phyloP scores from a whole-genome alignment of 1,140 invertebrate species.

The Drusus annulatus region DNA sequence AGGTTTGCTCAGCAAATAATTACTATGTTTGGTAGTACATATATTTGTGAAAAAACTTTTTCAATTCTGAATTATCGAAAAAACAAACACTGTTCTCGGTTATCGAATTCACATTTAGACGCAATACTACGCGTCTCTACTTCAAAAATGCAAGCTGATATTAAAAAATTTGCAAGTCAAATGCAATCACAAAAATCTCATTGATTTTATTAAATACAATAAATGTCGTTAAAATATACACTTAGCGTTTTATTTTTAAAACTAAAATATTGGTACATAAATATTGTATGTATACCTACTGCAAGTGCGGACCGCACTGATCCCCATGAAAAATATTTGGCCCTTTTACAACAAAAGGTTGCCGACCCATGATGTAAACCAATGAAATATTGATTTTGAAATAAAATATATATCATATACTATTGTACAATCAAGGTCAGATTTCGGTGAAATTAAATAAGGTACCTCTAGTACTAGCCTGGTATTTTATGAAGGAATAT shows the following conservation, averaged over 20 bases:
- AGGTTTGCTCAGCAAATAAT: conserved; percentile 46
- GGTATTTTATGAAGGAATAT: no score
- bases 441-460: no score
- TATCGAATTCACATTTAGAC: conserved; percentile 45
- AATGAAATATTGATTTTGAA: no score
- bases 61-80: conserved; percentile 47
- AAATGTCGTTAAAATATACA: no score
- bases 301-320: conserved; percentile 38
- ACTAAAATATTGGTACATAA: no score
- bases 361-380: no score
- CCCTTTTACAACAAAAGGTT: conserved; percentile 42
- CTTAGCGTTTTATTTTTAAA: no score
- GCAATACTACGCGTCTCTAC: conserved; percentile 44
- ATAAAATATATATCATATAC: no score
- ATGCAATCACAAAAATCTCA: conserved; percentile 47
- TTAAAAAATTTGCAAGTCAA: conserved; percentile 46
- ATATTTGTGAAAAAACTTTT: conserved; percentile 40
- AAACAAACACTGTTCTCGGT: conserved; percentile 47
- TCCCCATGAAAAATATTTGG: conserved; percentile 46
- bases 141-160: conserved; percentile 48
- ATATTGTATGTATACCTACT: conserved; percentile 31
- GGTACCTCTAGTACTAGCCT: no score
- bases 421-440: no score
- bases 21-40: conserved; percentile 44
- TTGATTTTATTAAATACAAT: conserved; percentile 38